Evolutionary conservation across 2,888 invertebrate species (phyloP), one percentile per base, ranked within the genome.

Genomic region (Furcula furcula): DNA sequence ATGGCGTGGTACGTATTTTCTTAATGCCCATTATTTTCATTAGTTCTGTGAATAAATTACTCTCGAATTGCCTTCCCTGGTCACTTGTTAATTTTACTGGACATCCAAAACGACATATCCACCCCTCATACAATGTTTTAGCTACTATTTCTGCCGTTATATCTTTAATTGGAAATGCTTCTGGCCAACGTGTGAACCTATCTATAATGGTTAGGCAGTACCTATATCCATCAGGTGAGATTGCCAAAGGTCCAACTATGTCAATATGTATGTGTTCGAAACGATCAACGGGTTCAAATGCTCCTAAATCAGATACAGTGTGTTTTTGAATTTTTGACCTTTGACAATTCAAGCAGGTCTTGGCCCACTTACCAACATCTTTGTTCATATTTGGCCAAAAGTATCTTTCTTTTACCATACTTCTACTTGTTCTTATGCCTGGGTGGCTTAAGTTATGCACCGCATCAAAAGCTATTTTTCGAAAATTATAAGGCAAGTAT

Each of bases 141-240:
- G 59, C 58, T 3, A 68, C 55, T 0, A 57, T 63, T 6, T 59
- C 52, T 0, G 66, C 22, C 0, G 68, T 63, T 4, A 64, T 37
- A 0, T 31, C 18, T 7, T 5, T 1, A 1, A 18, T 13, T 1
- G 31, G 31, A 7, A 19, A 7, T 2, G 59, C 62, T n/a, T 57
- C 54, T 1, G 61, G 55, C 62, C 61, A 66, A 9, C 51, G 9
- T 0, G 53, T 52, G 20, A 32, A 43, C 0, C 67, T 27, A 25
- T 54, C 54, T n/a, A 52, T 42, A 2, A 55, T 45, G 4, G 31
- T 25, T 4, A 31, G 2, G 0, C 7, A 14, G 5, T 26, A 32
- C 5, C 19, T 7, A 19, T 14, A 14, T 9, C 28, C 34, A 4
- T 28, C 4, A 6, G 11, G 1, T 4, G 28, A 11, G 9, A 12